phyloP scores from a whole-genome alignment of 2,113 vertebrate species.

The Hepsetus odoe region DNA sequence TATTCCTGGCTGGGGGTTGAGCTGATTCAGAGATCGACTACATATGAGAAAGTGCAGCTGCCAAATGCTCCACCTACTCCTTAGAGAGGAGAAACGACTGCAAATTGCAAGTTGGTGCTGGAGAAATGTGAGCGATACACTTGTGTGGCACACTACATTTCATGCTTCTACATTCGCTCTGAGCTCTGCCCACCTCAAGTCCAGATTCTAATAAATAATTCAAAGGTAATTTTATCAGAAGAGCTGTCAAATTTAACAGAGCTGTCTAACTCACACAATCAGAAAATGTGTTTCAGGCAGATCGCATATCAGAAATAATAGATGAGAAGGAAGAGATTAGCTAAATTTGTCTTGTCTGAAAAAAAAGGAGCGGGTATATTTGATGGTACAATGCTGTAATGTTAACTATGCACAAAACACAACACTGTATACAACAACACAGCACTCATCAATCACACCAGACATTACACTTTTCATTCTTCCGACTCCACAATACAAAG shows the following conservation, averaged over 20 bases:
- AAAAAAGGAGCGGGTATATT: too few relatives aligned
- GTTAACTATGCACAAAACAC: too few relatives aligned
- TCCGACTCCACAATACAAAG: too few relatives aligned
- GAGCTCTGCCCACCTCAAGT: neutral
- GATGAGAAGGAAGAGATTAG: neutral
- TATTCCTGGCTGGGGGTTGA: conserved; percentile 40
- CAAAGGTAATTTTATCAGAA: conserved; percentile 2
- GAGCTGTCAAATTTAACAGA: neutral
- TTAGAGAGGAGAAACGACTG: conserved; percentile 1
- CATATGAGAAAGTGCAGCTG: conserved; percentile 36
- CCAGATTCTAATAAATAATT: too few relatives aligned
- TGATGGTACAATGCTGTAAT: too few relatives aligned
- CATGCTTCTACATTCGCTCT: conserved; percentile 18
- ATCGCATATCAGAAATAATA: neutral
- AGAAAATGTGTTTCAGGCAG: neutral
- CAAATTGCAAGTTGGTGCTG: conserved; percentile 14
- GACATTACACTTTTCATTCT: too few relatives aligned
- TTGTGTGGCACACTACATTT: conserved; percentile 27
- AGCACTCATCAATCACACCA: too few relatives aligned
- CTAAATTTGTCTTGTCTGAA: too few relatives aligned
- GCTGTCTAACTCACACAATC: neutral
- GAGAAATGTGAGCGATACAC: conserved; percentile 24
- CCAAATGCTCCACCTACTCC: conserved; percentile 9
- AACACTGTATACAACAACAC: too few relatives aligned
- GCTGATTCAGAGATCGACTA: conserved; percentile 42